Base-by-base conservation (phyloP, 2,888 invertebrate species). In the Chymomyza procnemis region DNA sequence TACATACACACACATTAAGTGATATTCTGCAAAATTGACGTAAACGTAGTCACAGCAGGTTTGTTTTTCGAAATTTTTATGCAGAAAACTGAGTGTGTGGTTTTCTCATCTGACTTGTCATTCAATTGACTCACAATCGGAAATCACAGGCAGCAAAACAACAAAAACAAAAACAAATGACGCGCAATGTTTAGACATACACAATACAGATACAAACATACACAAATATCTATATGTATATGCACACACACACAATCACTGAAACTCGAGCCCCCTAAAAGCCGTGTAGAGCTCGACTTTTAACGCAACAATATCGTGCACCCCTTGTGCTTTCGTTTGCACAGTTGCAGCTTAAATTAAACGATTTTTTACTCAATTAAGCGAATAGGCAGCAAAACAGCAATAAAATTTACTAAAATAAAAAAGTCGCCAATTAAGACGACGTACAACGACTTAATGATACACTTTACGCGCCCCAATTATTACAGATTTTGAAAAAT, bases 281-380 rank as follows among this genome's bases (percentile, higher is more conserved):
- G 55, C 55, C 5, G n/a, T 21, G 26, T 18, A 54, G 47, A 55
- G 26, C 47, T 56, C 63, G 55, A 55, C 63, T 56, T 46, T n/a
- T 58, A 41, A 12, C 30, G 18, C 26, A 30, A 12, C 26, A 16
- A 18, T 50, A 12, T 50, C 18, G 8, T 50, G 50, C 19, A 50
- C 50, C 19, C 50, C 16, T 16, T 67, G 57, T 58, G 61, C 34
- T 64, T 14, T 22, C 16, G 4, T 18, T 67, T 48, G 21, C 48
- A 18, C 47, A 18, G 46, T 83, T 71, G 80, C 62, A 61, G 58
- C 71, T 69, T 85, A 73, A 86, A 79, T 86, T 86, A 84, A 76
- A 75, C 76, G 76, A 72, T 85, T 65, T 50, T 54, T 80, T 74
- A 88, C 83, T 85, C 88, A 90, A 90, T 90, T 89, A 89, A 88